Evolutionary conservation across 1,140 invertebrate genomes (phyloP), one percentile per base, ranked within the genome.

Genomic region (Pseudobourletiella spinata): DNA sequence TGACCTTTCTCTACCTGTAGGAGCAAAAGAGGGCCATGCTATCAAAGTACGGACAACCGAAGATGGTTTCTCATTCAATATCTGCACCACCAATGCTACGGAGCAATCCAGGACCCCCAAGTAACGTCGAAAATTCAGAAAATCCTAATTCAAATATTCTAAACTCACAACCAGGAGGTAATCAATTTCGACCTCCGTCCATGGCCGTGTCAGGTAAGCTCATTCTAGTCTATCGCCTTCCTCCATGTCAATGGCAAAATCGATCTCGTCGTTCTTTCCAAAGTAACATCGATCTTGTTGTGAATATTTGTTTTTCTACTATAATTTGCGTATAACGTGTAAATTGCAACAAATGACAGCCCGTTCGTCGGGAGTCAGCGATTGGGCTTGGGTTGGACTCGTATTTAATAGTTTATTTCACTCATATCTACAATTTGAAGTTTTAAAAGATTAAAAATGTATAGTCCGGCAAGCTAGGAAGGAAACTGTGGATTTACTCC

Each of bases 11-110:
- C n/a, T n/a, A 77, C 42, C 57, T 25, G 67, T 71, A 94, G 78
- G 92, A 95, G 74, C 91, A 95, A 77, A 83, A 89, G 65, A 79
- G 87, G 56, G 85, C 90, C 14, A 80, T 84, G 63, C 76, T 84
- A 71, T 79, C 83, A 2, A 88, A 88, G 73, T 94, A 94, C 74
- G 79, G 83, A 52, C 74, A 74, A 52, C 77, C 77, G 66, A 52
- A 62, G 39, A 28, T 26, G 51, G 22, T 15, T n/a, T 46, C 59
- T 18, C 59, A 63, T 35, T 64, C 68, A 2, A 64, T 70, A n/a
- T 70, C 68, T 8, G 68, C 68, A 20, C 68, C 68, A 18, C 68
- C 68, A 2, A 58, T 64, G 57, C 54, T 69, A 1, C 32, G 32
- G 32, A 39, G n/a, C n/a, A n/a, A n/a, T 51, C 57, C 29, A 43